Conservation (phyloP, 1,140 invertebrate genomes). For the Drosophila carrolli region DNA sequence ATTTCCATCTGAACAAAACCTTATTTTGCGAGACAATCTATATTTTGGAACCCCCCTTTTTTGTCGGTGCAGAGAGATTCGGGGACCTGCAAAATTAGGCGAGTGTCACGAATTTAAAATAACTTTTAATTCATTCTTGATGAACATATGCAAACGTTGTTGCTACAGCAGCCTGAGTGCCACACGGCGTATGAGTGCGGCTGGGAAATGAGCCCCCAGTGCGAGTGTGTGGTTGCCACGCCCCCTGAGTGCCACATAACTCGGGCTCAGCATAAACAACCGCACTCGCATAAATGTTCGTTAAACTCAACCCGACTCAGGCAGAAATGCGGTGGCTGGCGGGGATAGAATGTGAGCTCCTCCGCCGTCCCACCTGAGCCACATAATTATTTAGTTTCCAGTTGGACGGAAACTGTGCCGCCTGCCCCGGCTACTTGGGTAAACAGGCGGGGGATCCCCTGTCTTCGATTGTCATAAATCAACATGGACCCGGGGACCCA, state of each 20-base stretch:
- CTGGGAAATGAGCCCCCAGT: slow-evolving; percentile 66
- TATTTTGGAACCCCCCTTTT: background rate
- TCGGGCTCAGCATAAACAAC: slow-evolving; percentile 79
- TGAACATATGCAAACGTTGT: slow-evolving; percentile 55
- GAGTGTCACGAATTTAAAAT: slow-evolving; percentile 83
- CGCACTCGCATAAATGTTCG: slow-evolving; percentile 78
- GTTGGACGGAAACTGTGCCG: slow-evolving; percentile 58
- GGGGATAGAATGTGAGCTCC: background rate
- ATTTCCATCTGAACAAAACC: no score
- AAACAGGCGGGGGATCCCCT: slow-evolving; percentile 31
- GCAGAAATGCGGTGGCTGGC: slow-evolving; percentile 7
- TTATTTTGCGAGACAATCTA: no score
- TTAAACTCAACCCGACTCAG: slow-evolving; percentile 58
- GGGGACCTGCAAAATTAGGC: slow-evolving; percentile 75
- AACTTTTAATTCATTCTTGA: slow-evolving; percentile 84
- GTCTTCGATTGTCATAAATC: slow-evolving; percentile 80
- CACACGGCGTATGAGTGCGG: slow-evolving; percentile 71
- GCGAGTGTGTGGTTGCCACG: slow-evolving; percentile 53
- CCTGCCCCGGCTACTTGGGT: slow-evolving; percentile 35
- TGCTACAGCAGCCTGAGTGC: slow-evolving; percentile 35
- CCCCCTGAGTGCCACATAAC: slow-evolving; percentile 75
- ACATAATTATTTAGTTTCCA: slow-evolving; percentile 82
- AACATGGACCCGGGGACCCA: slow-evolving; percentile 35
- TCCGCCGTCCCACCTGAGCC: slow-evolving; percentile 38
- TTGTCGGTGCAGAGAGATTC: slow-evolving; percentile 18